Evolutionary conservation across 1,140 invertebrate genomes (phyloP).

Genomic region (Anastatus disparis): DNA sequence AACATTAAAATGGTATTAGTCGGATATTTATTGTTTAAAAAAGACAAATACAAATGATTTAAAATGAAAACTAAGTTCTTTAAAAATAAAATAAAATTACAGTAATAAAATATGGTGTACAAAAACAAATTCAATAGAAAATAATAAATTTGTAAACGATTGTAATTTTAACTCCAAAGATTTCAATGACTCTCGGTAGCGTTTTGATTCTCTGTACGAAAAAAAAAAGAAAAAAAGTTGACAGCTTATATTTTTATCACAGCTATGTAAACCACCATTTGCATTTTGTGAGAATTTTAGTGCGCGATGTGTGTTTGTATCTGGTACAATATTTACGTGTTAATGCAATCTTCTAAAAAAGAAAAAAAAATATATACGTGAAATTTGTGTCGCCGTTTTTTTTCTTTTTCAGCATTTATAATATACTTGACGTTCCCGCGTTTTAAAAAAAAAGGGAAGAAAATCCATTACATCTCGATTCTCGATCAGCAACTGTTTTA

Average conservation of each 20-base stretch:
- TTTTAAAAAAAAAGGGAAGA: no score
- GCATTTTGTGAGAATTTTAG: conserved; percentile 13
- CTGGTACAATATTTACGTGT: no score
- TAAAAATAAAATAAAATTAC: not conserved
- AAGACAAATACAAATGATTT: no score
- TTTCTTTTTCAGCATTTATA: not conserved
- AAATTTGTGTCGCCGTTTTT: not conserved
- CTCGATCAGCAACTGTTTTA: no score
- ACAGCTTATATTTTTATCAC: conserved; percentile 33
- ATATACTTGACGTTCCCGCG: no score
- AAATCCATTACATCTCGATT: no score
- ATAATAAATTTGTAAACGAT: no score
- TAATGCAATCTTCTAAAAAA: no score
- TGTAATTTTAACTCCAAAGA: no score
- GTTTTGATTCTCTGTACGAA: conserved; percentile 8
- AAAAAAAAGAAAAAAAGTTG: conserved; percentile 23
- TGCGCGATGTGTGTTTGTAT: not conserved
- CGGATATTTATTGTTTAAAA: no score
- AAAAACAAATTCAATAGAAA: no score
- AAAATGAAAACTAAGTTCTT: not conserved
- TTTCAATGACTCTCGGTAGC: not conserved
- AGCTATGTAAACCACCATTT: conserved; percentile 34
- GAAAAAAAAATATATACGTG: conserved; percentile 20
- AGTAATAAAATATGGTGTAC: not conserved
- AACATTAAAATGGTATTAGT: no score